Evolutionary conservation across 2,797 vertebrate genomes (phyloP), one percentile per base, ranked within the genome.

Genomic region (Lagodon rhomboides): DNA sequence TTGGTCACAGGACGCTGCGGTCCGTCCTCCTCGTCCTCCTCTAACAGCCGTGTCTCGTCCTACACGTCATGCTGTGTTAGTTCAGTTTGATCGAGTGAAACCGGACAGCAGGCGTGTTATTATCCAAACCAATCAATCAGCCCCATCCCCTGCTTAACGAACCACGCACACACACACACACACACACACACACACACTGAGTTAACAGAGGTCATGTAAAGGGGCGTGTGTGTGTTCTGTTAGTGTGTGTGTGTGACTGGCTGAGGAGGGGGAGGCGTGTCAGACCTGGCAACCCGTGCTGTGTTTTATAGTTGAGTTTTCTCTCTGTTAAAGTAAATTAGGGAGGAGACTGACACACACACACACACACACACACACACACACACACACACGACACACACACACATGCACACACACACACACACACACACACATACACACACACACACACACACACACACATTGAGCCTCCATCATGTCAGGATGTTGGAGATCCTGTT

Each of bases 71-170:
- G 80, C 83, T 56, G 72, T 27, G 84, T 88, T 87, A 78, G 80
- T 43, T 47, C 80, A 46, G 78, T 51, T 55, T 75, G 75, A 80
- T 83, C 10, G 80, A 82, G 72, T 20, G 73, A 74, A 89, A 77
- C 84, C 51, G 69, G 82, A 79, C 84, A 61, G 83, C 85, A 41
- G 85, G 62, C 82, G 51, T 41, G 86, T 87, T 86, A 51, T 84
- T 84, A 88, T 81, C 75, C 85, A 69, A 82, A 85, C 84, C 64
- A 65, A 92, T 90, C 89, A 92, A 91, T 91, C 89, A 77, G 76
- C 15, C 73, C 5, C 34, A 77, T 84, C 27, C 38, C 2, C 67
- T 78, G 85, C 77, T 75, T 80, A 90, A 92, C 64, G 8, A 91
- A 78, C 68, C 89, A 44, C 22, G 0, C 53, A 17, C 73, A 25